Conservation (phyloP, 2,113 vertebrate species). For the Gadus chalcogrammus region DNA sequence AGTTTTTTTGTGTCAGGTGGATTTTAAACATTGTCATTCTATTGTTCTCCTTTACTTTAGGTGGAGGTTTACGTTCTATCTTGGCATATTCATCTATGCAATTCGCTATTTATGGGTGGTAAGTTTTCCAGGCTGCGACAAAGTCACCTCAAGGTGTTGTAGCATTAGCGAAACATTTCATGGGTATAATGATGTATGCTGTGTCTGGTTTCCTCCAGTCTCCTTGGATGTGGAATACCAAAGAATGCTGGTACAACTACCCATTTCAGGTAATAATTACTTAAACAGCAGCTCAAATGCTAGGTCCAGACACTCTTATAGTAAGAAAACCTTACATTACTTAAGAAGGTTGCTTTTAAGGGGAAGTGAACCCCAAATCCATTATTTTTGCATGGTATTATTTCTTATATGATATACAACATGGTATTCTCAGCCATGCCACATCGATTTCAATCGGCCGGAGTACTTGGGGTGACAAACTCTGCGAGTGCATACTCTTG, state of each 20-base stretch:
- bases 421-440: too few relatives aligned
- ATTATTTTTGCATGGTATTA: too few relatives aligned
- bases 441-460: too few relatives aligned
- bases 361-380: too few relatives aligned
- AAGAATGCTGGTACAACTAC: conserved; percentile 87
- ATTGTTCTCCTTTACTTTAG: conserved; percentile 68
- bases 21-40: too few relatives aligned
- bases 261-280: conserved; percentile 81
- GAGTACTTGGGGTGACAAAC: too few relatives aligned
- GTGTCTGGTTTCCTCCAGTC: conserved; percentile 66
- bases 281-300: not conserved
- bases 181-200: not conserved
- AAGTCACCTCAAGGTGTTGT: not conserved
- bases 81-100: conserved; percentile 88
- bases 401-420: too few relatives aligned
- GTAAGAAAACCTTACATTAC: too few relatives aligned
- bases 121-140: conserved; percentile 62
- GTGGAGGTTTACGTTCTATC: conserved; percentile 92
- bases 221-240: conserved; percentile 90
- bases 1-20: too few relatives aligned
- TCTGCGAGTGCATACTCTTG: too few relatives aligned
- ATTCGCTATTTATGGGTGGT: conserved; percentile 87
- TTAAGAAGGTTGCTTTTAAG: too few relatives aligned
- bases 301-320: not conserved
- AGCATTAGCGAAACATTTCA: not conserved